These are phyloP conservation scores for Nothoprocta perdicaria DNA, from an alignment of 2,113 vertebrate genomes.

Conservation along the genomic window DNA sequence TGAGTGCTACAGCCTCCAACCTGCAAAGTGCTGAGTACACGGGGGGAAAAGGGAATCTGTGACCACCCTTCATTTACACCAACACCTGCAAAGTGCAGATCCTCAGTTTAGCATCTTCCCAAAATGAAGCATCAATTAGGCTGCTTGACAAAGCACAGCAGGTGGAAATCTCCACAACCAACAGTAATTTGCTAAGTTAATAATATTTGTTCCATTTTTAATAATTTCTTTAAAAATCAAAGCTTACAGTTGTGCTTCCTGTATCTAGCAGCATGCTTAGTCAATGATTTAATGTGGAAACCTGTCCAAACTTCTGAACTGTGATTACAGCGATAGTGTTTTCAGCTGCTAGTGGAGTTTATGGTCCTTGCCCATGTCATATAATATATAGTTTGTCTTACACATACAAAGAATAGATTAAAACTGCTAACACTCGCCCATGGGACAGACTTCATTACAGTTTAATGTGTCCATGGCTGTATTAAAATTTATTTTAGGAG, in stretches of 20 bases:
- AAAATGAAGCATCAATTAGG: background rate
- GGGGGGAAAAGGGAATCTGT: background rate
- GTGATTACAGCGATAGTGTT: background rate
- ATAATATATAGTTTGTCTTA: background rate
- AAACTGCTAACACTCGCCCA: slow-evolving; percentile 18
- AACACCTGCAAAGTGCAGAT: background rate
- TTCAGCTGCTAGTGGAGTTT: background rate
- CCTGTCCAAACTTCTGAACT: background rate
- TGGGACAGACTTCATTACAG: slow-evolving; percentile 24
- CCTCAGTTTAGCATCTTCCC: background rate
- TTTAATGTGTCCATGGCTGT: slow-evolving; percentile 36
- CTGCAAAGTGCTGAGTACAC: too few relatives aligned
- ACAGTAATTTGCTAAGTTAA: background rate
- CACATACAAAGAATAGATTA: slow-evolving; percentile 22
- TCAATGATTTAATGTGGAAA: background rate
- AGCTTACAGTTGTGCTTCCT: background rate
- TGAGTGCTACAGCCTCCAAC: rapidly evolving
- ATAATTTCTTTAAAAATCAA: background rate
- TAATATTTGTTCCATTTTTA: background rate
- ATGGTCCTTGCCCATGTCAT: background rate
- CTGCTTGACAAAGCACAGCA: background rate
- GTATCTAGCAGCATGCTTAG: background rate
- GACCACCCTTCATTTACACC: background rate
- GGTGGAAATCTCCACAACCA: background rate
- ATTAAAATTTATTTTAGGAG: slow-evolving; percentile 69